A percentile compares a stretch with the other conserved stretches of the same genome.
phyloP scores from a whole-genome alignment of 2,888 invertebrate species.

The Dolichopus griseipennis region DNA sequence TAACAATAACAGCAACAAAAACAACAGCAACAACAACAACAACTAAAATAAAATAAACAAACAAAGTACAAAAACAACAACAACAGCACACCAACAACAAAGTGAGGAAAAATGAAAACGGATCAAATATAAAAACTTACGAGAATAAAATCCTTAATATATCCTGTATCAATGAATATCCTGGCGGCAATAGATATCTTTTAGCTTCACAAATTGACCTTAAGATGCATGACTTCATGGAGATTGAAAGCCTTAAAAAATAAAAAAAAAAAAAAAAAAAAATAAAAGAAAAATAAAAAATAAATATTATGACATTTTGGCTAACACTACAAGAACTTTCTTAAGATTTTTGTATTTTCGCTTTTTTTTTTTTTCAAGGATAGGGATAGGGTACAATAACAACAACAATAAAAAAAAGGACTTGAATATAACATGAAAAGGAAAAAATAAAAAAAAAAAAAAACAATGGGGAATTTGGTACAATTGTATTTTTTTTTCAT shows the following conservation, averaged over 20 bases:
- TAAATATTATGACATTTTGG: not conserved
- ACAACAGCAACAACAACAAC: not conserved
- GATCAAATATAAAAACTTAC: slow-evolving; percentile 42
- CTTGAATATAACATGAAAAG: no score
- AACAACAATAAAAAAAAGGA: not conserved
- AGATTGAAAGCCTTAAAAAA: slow-evolving; percentile 25
- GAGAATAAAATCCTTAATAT: slow-evolving; percentile 54
- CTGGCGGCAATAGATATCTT: slow-evolving; percentile 50
- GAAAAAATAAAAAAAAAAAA: no score
- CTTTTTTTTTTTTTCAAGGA: no score
- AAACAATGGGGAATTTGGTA: no score
- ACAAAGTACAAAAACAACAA: not conserved
- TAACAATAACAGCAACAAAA: not conserved
- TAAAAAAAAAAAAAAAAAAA: not conserved
- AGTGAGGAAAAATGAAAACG: not conserved
- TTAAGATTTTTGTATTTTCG: no score
- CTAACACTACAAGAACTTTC: not conserved
- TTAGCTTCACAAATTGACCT: slow-evolving; percentile 61
- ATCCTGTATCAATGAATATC: slow-evolving; percentile 59
- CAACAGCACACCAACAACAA: not conserved
- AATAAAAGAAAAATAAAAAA: not conserved
- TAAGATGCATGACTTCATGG: slow-evolving; percentile 48
- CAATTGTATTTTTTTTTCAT: not conserved
- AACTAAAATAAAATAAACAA: not conserved
- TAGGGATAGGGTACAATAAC: not conserved